Evolutionary conservation across 2,797 vertebrate genomes (phyloP).

Genomic region (Nannoperca australis): DNA sequence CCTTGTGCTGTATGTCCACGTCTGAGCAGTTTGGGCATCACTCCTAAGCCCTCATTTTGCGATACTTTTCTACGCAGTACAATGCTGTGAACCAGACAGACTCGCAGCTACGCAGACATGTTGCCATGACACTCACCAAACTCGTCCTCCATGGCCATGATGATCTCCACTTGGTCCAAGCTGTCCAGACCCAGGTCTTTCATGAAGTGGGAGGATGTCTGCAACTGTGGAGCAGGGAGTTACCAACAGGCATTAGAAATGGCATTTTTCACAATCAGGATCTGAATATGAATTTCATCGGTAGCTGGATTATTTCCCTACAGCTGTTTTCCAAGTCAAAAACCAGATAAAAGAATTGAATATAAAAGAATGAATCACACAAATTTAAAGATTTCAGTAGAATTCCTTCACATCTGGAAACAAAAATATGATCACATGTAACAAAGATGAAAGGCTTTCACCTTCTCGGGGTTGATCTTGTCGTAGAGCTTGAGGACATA

Average conservation of each 20-base stretch:
- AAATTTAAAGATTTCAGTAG: too few species aligned
- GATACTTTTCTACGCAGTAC: too few species aligned
- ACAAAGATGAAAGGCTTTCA: conserved; percentile 56
- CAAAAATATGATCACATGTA: background rate
- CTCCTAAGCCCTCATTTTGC: too few species aligned
- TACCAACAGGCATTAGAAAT: background rate
- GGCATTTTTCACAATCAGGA: background rate
- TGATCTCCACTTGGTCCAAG: conserved; percentile 98
- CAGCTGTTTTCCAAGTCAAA: background rate
- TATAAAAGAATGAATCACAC: too few species aligned
- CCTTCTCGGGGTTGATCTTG: conserved; percentile 93
- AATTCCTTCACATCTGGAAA: too few species aligned
- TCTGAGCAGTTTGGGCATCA: too few species aligned
- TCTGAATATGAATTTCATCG: background rate
- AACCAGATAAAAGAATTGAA: background rate
- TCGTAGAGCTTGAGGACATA: conserved; percentile 94
- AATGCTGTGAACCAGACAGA: background rate
- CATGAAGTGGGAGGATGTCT: conserved; percentile 92
- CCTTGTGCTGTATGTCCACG: too few species aligned
- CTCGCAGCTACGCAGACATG: background rate
- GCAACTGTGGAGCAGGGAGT: conserved; percentile 81
- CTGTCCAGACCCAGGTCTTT: conserved; percentile 97
- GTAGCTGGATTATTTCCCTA: background rate
- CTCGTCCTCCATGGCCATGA: conserved; percentile 99
- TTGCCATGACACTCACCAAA: conserved; percentile 87